These are phyloP conservation scores for Apodemia mormo DNA, from an alignment of 2,888 invertebrate species.

Conservation along the genomic window DNA sequence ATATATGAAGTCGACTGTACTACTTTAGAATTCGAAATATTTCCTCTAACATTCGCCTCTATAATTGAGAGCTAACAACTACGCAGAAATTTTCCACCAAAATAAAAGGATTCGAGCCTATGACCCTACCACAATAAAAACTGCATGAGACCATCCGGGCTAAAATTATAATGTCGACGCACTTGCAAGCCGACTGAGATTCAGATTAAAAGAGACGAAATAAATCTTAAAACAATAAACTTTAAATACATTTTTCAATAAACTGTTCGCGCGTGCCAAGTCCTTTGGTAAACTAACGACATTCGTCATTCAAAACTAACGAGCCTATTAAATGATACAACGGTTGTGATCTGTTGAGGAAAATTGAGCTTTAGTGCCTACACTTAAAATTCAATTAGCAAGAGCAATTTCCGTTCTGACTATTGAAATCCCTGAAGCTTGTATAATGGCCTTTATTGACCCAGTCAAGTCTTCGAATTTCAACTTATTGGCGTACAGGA, in stretches of 20 bases:
- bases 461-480: conserved; percentile 51
- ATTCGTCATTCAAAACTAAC: conserved; percentile 60
- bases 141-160: conserved; percentile 74
- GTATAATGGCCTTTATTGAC: conserved; percentile 63
- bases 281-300: conserved; percentile 51
- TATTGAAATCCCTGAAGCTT: conserved; percentile 50
- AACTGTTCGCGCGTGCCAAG: conserved; percentile 37
- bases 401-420: conserved; percentile 39
- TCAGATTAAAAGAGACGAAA: conserved; percentile 41
- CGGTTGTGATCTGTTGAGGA: conserved; percentile 33
- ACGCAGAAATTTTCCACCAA: conserved; percentile 56
- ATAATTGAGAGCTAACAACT: conserved; percentile 42
- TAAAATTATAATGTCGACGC: conserved; percentile 77
- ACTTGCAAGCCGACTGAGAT: conserved; percentile 56
- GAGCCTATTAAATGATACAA: conserved; percentile 47
- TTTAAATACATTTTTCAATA: conserved; percentile 42
- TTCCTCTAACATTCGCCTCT: conserved; percentile 6
- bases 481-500: conserved; percentile 37
- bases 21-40: conserved; percentile 11
- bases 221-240: conserved; percentile 35
- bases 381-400: conserved; percentile 44
- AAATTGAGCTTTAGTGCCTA: conserved; percentile 42
- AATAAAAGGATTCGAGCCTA: conserved; percentile 61
- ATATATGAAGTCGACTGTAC: neutral
- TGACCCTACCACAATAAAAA: conserved; percentile 80